Percentiles rank a stretch among this genome's conserved stretches.
Evolutionary conservation across 92 coral and sea anemone genomes (phyloP).

Genomic region (Epizoanthus illoricatus): DNA sequence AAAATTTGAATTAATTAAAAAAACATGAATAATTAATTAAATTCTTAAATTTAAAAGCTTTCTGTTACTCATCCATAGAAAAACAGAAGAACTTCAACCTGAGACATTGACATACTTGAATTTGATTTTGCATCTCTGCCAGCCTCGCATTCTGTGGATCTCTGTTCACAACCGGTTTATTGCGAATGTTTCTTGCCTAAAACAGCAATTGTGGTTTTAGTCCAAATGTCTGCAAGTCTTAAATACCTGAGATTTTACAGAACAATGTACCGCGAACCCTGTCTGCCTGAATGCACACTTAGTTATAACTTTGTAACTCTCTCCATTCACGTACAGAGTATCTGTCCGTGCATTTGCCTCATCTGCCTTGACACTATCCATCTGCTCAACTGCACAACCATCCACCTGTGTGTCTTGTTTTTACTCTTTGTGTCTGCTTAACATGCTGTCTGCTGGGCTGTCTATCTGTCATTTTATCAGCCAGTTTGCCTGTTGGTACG

Average conservation of each 20-base stretch:
- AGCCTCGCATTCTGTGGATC: conserved; percentile 94
- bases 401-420: no score
- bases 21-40: no score
- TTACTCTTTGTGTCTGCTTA: not conserved
- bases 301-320: not conserved
- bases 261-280: not conserved
- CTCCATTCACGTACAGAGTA: not conserved
- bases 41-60: no score
- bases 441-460: not conserved
- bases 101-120: conserved; percentile 56
- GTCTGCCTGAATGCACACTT: not conserved
- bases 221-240: not conserved
- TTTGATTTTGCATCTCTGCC: conserved; percentile 92
- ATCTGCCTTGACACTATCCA: no score
- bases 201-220: not conserved
- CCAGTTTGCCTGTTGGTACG: not conserved
- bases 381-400: no score
- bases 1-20: no score
- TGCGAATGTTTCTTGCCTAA: conserved; percentile 93
- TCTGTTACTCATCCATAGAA: no score
- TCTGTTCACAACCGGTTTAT: conserved; percentile 94
- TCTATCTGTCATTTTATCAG: not conserved
- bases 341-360: no score
- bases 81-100: no score
- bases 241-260: not conserved